Evolutionary conservation across 2,113 vertebrate species (phyloP), one percentile per base, ranked within the genome.

Genomic region (Chaenocephalus aceratus): DNA sequence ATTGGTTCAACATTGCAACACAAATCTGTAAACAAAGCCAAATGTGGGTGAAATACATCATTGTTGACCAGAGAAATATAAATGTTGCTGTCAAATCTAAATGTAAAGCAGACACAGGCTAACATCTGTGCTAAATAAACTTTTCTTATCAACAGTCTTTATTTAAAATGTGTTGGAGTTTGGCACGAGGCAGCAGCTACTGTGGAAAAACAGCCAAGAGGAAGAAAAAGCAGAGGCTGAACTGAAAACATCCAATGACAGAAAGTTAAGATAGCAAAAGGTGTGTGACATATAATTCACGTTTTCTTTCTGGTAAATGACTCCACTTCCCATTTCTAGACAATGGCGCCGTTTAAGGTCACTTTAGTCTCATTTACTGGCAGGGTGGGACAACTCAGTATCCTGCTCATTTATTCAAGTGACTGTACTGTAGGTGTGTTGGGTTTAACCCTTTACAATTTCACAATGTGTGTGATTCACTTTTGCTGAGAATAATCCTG

Each of bases 301-400:
- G 11, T 2, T 41, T 57, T 26, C 11, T 26, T n/a, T 63, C 26
- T 62, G 41, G 74, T 77, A 88, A 86, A 81, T 90, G 75, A 79
- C 72, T 81, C 61, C 10, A 57, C 56, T 82, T 72, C 67, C 86
- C 54, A 72, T 34, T 15, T 69, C 23, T 26, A 44, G 65, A 86
- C 75, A 80, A 80, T 68, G 57, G 72, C 79, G 52, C 61, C 57
- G 61, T 85, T 65, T 77, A 45, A 80, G 58, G 16, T 57, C 53
- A 76, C 44, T 9, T 54, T 18, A 59, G n/a, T 63, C 12, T 26
- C 15, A 54, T 79, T 82, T 86, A 80, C 79, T 36, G 69, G 48
- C 30, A 83, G 52, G 66, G 63, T 9, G 3, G 3, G 46, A 77
- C 56, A 23, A 26, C 11, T 71, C 73, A 36, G 67, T 54, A 64